Evolutionary conservation across 2,797 vertebrate genomes (phyloP), one percentile per base, ranked within the genome.

Genomic region (Octomys mimax): DNA sequence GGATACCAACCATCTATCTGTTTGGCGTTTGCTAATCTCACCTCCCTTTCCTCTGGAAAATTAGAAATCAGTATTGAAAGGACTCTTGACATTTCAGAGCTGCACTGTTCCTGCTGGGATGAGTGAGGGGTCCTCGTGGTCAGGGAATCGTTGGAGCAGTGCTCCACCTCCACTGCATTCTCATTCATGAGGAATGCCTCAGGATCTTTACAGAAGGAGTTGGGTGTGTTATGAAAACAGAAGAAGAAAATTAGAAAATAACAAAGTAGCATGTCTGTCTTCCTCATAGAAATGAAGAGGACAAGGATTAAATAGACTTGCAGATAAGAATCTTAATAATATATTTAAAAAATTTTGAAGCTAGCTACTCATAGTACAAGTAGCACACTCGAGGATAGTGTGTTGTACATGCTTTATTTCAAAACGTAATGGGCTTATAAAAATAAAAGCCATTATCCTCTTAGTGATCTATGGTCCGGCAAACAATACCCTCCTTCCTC

Each of bases 21-120:
- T 59, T 57, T 33, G 78, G 39, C 6, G 79, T 73, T 87, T 93
- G 68, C 14, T 86, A 28, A 68, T 57, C 33, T 88, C 6, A n/a
- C 49, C 12, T 83, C 73, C 66, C 22, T 49, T 73, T 89, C 33
- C 18, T 5, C 64, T 31, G 84, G 71, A 24, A 80, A 84, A 77
- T 68, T 89, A 52, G 64, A 91, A 87, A 26, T 13, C n/a, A 22
- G 52, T 54, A 42, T 57, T 73, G 28, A 9, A 46, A 57, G 64
- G 81, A 68, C 21, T 68, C 87, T 92, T 92, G 93, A 73, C 81
- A 95, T 97, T 94, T 92, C 33, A 84, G 89, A 89, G 36, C 49
- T 61, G 11, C 14, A 4, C 39, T 95, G 68, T 70, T 39, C 36
- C 49, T 90, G 9, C 64, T 14, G 18, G 52, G 22, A 84, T 75